Percentiles rank a stretch among this genome's conserved stretches.
Conservation (phyloP, 1,140 invertebrate species). For the Eupristina koningsbergeri region DNA sequence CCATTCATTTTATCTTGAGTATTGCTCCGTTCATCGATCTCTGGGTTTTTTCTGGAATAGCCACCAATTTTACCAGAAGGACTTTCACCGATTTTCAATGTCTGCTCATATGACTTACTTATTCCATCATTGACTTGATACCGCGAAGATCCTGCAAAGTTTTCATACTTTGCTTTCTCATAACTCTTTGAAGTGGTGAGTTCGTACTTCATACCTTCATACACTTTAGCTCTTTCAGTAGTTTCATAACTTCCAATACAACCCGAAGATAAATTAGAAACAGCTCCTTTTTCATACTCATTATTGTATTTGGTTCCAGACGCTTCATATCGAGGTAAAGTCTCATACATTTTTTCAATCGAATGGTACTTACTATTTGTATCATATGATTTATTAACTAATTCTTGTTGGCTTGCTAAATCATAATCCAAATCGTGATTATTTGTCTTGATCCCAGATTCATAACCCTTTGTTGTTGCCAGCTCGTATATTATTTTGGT, state of each 20-base stretch:
- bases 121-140: conserved; percentile 61
- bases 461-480: conserved; percentile 58
- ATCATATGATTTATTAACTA: conserved; percentile 59
- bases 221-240: conserved; percentile 51
- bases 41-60: conserved; percentile 67
- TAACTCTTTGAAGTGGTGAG: conserved; percentile 70
- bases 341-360: conserved; percentile 66
- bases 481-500: conserved; percentile 53
- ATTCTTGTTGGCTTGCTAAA: conserved; percentile 56
- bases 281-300: conserved; percentile 3
- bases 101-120: conserved; percentile 67
- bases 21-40: conserved; percentile 53
- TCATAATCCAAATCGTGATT: conserved; percentile 67
- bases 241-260: conserved; percentile 53
- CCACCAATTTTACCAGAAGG: conserved; percentile 51
- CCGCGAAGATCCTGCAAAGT: conserved; percentile 53
- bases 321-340: conserved; percentile 67
- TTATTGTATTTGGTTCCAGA: conserved; percentile 59
- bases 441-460: conserved; percentile 68
- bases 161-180: conserved; percentile 68
- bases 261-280: neutral
- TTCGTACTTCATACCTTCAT: conserved; percentile 67
- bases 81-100: conserved; percentile 68
- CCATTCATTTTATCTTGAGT: conserved; percentile 69
- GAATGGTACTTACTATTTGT: conserved; percentile 63